Conservation (phyloP, 2,888 invertebrate species). For the Fragum sueziense region DNA sequence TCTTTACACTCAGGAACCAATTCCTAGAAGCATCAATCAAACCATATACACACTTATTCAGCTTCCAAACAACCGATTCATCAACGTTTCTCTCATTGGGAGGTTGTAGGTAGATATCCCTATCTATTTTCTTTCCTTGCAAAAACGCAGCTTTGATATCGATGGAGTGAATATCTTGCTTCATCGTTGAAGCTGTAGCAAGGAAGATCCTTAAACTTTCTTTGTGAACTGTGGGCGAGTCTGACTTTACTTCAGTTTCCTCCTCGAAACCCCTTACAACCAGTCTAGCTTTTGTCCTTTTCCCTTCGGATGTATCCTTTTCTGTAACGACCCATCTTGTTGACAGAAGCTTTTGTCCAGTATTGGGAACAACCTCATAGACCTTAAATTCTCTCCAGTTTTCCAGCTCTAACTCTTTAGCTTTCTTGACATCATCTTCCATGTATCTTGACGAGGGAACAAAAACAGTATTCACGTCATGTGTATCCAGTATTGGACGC, state of each 20-base stretch:
- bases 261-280: slow-evolving; percentile 50
- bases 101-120: slow-evolving; percentile 24
- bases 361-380: slow-evolving; percentile 24
- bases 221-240: slow-evolving; percentile 44
- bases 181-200: slow-evolving; percentile 17
- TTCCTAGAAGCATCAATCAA: slow-evolving; percentile 45
- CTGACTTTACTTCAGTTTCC: slow-evolving; percentile 40
- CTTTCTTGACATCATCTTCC: slow-evolving; percentile 30
- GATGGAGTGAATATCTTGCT: slow-evolving; percentile 30
- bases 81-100: slow-evolving; percentile 18
- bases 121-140: slow-evolving; percentile 35
- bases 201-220: slow-evolving; percentile 37
- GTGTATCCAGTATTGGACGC: slow-evolving; percentile 7
- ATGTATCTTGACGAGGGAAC: slow-evolving; percentile 27
- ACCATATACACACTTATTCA: slow-evolving; percentile 48
- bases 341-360: slow-evolving; percentile 40
- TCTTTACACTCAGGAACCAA: slow-evolving; percentile 50
- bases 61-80: slow-evolving; percentile 33
- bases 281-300: slow-evolving; percentile 33
- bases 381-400: slow-evolving; percentile 42
- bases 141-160: slow-evolving; percentile 52
- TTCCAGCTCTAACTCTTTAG: slow-evolving; percentile 39
- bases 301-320: slow-evolving; percentile 20
- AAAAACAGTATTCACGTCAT: slow-evolving; percentile 26
- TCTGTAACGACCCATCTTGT: slow-evolving; percentile 46